Evolutionary conservation across 30 jellyfish, hydroid and myxozoan genomes (phyloP), one percentile per base, ranked within the genome.

Genomic region (Pelagia noctiluca): DNA sequence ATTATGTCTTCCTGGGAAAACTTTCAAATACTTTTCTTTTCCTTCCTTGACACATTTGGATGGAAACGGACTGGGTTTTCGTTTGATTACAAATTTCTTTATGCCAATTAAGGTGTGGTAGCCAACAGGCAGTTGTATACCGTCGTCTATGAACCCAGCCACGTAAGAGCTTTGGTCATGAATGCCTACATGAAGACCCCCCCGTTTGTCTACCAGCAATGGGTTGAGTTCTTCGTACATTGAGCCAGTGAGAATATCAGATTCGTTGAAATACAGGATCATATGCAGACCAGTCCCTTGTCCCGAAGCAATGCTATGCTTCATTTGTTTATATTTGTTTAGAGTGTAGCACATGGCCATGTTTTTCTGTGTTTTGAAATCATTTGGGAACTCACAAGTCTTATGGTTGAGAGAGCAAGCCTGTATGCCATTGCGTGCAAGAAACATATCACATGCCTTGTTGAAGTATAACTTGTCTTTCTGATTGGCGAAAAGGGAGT

Each of bases 111-210:
- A 48, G 25, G 90, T 80, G 50, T 80, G 90, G 26, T 63, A 66
- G 4, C 90, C 90, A 42, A 75, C 19, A 19, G 90, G 90, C 12
- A 80, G 16, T n/a, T 22, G 31, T n/a, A 80, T 80, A 7, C 90
- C 82, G 12, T 32, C 35, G 28, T 19, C 68, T 10, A 52, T 4
- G 35, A 64, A 47, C 10, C 33, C 69, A 22, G 24, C 38, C 22
- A 48, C 1, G 24, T 38, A 37, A n/a, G 29, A 71, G 1, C 69
- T 32, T 1, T 71, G 78, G 49, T 80, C 90, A 19, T 80, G 84
- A 2, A 80, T 21, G 18, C 65, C 57, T 42, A 80, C 52, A 18
- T 46, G 52, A 4, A 80, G 23, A 0, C 90, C 90, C 0, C 33
- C 28, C 22, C 84, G 34, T 28, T 65, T 77, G 24, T 80, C 90